Percentiles rank a stretch among this genome's conserved stretches.
These are phyloP conservation scores for Brachirus orientalis DNA, from an alignment of 2,113 vertebrate genomes.

Conservation along the genomic window DNA sequence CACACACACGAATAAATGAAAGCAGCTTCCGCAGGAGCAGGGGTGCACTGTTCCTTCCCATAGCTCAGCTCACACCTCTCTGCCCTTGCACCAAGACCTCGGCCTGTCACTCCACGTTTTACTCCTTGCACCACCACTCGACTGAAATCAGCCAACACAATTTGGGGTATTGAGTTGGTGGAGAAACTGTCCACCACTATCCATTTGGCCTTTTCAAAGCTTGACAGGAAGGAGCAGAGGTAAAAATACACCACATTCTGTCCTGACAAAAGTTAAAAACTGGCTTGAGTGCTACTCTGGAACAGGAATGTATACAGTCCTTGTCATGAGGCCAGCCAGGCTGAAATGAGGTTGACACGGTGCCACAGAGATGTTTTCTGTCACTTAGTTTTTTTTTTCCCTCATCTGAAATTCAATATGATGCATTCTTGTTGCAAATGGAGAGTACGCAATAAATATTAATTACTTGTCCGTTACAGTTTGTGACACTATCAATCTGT, in stretches of 20 bases:
- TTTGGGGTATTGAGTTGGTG: conserved; percentile 58
- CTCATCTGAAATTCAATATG: conserved; percentile 57
- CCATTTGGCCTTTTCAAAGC: conserved; percentile 67
- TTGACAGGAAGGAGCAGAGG: conserved; percentile 64
- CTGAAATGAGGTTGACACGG: conserved; percentile 59
- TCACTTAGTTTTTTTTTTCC: conserved; percentile 43
- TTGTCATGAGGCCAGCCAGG: conserved; percentile 39
- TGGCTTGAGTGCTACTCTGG: conserved; percentile 38
- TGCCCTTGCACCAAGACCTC: conserved; percentile 57
- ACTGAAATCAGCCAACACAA: conserved; percentile 61
- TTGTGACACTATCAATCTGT: conserved; percentile 76
- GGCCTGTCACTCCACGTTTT: conserved; percentile 65
- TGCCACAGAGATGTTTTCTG: conserved; percentile 68
- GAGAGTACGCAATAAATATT: conserved; percentile 64
- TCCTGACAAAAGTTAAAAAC: conserved; percentile 49
- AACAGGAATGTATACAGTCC: conserved; percentile 45
- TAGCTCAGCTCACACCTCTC: conserved; percentile 55
- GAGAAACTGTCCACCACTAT: conserved; percentile 62
- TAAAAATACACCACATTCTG: conserved; percentile 60
- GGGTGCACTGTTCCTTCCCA: conserved; percentile 32
- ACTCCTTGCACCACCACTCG: conserved; percentile 42
- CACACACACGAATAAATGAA: conserved; percentile 48
- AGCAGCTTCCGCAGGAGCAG: conserved; percentile 46
- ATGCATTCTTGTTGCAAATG: conserved; percentile 58
- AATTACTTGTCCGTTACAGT: conserved; percentile 76